Base-by-base conservation (phyloP, 2,113 vertebrate genomes). In the Ivindomyrus marchei region DNA sequence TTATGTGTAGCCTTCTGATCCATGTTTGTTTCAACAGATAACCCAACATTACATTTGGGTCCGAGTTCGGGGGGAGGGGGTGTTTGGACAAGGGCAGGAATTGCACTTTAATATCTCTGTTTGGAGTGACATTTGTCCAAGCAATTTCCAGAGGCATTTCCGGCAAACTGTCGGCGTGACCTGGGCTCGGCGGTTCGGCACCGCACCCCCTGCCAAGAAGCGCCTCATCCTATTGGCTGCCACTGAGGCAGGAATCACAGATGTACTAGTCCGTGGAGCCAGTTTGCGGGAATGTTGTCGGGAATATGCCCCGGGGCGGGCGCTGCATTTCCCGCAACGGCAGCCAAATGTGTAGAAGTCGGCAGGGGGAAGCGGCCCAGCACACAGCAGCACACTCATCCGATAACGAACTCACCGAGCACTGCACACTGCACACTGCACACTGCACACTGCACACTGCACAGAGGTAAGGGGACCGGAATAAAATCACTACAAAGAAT, bases 61-160 rank as follows among this genome's bases (percentile, higher is more conserved):
- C 52, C 3, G 53, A 31, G 47, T 86, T 85, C 15, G 5, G 13
- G 53, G 52, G 15, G 15, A 10, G 27, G 19, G 21, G 56, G 53
- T 58, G 53, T 87, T 87, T 87, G 50, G 47, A 46, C 36, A 42
- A 46, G 87, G 53, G 52, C 27, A 42, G 53, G 39, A 36, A 88
- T n/a, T 3, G 15, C 27, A 42, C 87, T 88, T 62, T 62, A 88
- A 88, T 62, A 45, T 88, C 87, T 52, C 24, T 27, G 87, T 88
- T 62, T 46, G 53, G 87, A 62, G 36, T 88, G 87, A 88, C 87
- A 62, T 45, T 88, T n/a, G n/a, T 88, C 87, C 36, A 24, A n/a
- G 87, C 87, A 66, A 66, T 88, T 88, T 88, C 56, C 31, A 88
- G 47, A 15, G 87, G 53, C 45, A 62, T 58, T 24, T 88, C 87